Evolutionary conservation across 2,113 vertebrate genomes (phyloP), one percentile per base, ranked within the genome.

Genomic region (Parotia lawesii): DNA sequence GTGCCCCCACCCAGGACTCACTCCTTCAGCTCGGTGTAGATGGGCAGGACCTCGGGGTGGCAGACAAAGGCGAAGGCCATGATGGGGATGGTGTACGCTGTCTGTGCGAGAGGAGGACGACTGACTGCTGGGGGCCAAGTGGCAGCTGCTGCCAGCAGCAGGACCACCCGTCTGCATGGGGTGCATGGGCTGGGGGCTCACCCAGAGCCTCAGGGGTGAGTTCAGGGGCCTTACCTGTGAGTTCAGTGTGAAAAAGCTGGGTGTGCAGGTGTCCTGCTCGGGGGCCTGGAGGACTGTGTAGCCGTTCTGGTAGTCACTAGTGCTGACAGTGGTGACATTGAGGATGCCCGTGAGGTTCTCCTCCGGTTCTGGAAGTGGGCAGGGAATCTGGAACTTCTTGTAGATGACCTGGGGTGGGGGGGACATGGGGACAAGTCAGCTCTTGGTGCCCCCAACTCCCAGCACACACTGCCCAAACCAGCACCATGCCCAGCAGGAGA

Each of bases 41-140:
- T 99, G 82, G 99, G 99, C 89, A 99, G 98, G 31, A 99, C 99
- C 96, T 99, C 99, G 0, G 99, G 99, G 97, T 99, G 99, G 97
- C 99, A 99, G 78, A 99, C 99, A 2, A 99, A 99, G 92, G 99
- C 99, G 0, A 99, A 99, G 54, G 99, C 99, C 98, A 99, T 98
- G 96, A 99, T 99, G 65, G 99, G 99, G 94, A 99, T 98, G 80
- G 99, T 99, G 95, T 99, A 99, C 0, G 99, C 99, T 1, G 99
- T 99, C 99, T 99, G 97, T 25, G 9, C 4, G 1, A 87, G 54
- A 85, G 17, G 44, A 77, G 15, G 28, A 53, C 0, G 0, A 66
- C 50, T 95, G 74, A 85, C n/a, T 10, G 4, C 45, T 12, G 23
- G 14, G 23, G 20, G 35, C 70, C 61, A 44, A 51, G 78, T 2